Percentiles rank a stretch among this genome's conserved stretches.
Conservation (phyloP, 2,888 invertebrate species). For the Caprella mutica region DNA sequence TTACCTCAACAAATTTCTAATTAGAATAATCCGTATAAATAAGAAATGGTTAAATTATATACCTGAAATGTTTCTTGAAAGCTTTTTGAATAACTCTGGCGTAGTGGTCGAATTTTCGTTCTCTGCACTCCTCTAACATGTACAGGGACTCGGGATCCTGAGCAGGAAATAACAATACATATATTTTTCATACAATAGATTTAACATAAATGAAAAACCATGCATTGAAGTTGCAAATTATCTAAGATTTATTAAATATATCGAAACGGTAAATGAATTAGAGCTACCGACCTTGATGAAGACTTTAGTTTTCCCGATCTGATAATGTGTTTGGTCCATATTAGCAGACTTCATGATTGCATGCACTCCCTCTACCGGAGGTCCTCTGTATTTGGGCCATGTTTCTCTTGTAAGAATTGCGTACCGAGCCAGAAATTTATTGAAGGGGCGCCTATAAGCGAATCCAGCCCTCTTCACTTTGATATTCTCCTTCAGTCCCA, state of each 20-base stretch:
- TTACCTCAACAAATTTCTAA: background rate
- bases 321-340: conserved; percentile 52
- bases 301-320: conserved; percentile 54
- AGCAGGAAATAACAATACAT: background rate
- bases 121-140: conserved; percentile 54
- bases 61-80: conserved; percentile 52
- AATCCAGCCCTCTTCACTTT: conserved; percentile 56
- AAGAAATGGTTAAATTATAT: conserved; percentile 36
- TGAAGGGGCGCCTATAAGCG: conserved; percentile 52
- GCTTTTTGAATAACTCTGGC: conserved; percentile 56
- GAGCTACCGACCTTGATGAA: conserved; percentile 49
- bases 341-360: conserved; percentile 49
- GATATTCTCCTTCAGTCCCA: conserved; percentile 57
- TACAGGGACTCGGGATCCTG: conserved; percentile 44
- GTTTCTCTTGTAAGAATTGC: conserved; percentile 54
- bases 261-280: no score
- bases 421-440: conserved; percentile 52
- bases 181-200: background rate
- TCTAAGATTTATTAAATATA: background rate
- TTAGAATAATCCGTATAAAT: conserved; percentile 5
- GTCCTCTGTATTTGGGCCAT: conserved; percentile 50
- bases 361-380: conserved; percentile 47
- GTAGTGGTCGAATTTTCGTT: conserved; percentile 53
- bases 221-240: background rate
- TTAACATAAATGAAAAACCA: background rate